Evolutionary conservation across 2,113 vertebrate genomes (phyloP).

Genomic region (Argyrosomus japonicus): DNA sequence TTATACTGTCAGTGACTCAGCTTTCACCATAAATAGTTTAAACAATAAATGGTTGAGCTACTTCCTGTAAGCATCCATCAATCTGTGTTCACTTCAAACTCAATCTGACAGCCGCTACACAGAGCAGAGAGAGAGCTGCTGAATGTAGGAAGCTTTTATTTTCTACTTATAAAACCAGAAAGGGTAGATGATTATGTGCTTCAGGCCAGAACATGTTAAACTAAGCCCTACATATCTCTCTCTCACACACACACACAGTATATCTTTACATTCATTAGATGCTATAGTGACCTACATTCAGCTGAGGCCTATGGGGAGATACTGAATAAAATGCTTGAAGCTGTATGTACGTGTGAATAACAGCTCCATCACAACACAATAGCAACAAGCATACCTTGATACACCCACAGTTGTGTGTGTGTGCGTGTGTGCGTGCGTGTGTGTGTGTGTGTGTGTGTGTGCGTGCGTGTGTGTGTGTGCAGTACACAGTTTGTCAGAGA

Average conservation of each 20-base stretch:
- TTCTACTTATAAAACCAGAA: conserved; percentile 17
- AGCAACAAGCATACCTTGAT: conserved; percentile 17
- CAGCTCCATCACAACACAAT: not conserved
- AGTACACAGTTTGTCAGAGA: conserved; percentile 15
- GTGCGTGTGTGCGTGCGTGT: not conserved
- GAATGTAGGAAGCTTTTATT: not conserved
- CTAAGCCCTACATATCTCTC: not conserved
- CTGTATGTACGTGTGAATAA: conserved; percentile 1
- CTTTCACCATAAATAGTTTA: conserved; percentile 7
- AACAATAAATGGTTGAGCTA: not conserved
- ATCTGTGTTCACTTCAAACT: conserved; percentile 21
- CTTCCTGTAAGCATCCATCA: conserved; percentile 11
- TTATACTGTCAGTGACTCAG: conserved; percentile 8
- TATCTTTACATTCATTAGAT: conserved; percentile 15
- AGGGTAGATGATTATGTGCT: not conserved
- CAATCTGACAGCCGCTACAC: conserved; percentile 6
- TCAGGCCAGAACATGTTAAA: conserved; percentile 22
- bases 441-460: not conserved
- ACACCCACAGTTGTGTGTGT: not conserved
- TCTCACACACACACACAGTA: not conserved
- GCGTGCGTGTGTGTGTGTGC: not conserved
- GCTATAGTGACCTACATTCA: conserved; percentile 20
- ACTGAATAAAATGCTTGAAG: conserved; percentile 1
- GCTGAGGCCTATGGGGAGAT: not conserved
- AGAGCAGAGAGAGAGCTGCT: not conserved